Evolutionary conservation across 2,888 invertebrate species (phyloP).

Genomic region (Odiellus spinosus): DNA sequence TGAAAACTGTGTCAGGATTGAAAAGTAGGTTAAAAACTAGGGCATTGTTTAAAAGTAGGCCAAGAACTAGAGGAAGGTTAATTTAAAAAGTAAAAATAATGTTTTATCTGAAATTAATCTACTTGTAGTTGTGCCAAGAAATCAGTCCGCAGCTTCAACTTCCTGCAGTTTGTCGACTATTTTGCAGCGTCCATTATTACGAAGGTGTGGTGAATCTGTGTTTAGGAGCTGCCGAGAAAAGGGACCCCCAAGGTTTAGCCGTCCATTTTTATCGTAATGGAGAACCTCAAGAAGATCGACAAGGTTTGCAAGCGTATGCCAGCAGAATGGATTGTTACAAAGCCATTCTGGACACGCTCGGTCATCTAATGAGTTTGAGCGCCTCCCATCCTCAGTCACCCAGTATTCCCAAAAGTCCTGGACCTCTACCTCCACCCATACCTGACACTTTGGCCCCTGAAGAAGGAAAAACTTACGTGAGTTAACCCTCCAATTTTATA

Average conservation of each 20-base stretch:
- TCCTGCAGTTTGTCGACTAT: conserved; percentile 64
- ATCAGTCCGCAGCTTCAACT: conserved; percentile 75
- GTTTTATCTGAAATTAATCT: neutral
- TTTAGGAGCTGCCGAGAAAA: conserved; percentile 60
- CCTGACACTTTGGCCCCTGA: conserved; percentile 21
- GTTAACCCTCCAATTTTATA: neutral
- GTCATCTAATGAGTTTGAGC: conserved; percentile 29
- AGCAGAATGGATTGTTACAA: conserved; percentile 71
- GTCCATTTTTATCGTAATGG: conserved; percentile 71
- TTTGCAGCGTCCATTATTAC: conserved; percentile 58
- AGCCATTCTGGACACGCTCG: conserved; percentile 54
- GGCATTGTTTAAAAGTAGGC: too few species aligned
- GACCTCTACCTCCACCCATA: conserved; percentile 30
- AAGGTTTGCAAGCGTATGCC: conserved; percentile 56
- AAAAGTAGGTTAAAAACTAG: too few species aligned
- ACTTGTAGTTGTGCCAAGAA: conserved; percentile 57
- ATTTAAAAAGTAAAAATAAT: neutral
- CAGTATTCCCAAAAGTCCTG: conserved; percentile 31
- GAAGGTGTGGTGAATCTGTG: conserved; percentile 77
- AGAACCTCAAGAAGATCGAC: conserved; percentile 63
- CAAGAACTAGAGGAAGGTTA: neutral
- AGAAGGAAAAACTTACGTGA: conserved; percentile 22
- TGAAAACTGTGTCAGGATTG: too few species aligned
- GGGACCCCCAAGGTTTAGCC: conserved; percentile 78
- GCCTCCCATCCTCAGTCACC: conserved; percentile 29